These are phyloP conservation scores for Lepidocolaptes lacrymiger DNA, from an alignment of 2,797 vertebrate species.

Conservation along the genomic window DNA sequence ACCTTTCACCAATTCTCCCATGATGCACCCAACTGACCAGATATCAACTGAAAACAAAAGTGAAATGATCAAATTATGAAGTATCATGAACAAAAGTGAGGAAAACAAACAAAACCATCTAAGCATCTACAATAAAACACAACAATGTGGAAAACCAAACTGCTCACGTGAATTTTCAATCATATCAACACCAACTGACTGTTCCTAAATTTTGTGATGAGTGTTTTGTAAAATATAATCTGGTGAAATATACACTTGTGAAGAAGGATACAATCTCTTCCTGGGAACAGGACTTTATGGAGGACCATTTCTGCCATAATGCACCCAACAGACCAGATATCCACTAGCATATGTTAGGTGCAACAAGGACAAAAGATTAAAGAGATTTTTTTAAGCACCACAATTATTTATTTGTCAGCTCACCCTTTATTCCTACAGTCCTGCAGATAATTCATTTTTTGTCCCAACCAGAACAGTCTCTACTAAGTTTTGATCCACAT, in stretches of 20 bases:
- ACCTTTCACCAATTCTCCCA: slow-evolving; percentile 99
- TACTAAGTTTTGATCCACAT: not conserved
- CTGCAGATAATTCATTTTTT: not conserved
- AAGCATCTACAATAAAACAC: slow-evolving; percentile 63
- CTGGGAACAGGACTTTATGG: slow-evolving; percentile 85
- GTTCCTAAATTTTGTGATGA: not conserved
- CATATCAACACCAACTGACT: slow-evolving; percentile 12
- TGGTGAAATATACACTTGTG: not conserved
- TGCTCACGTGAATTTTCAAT: slow-evolving; percentile 47
- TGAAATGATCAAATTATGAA: slow-evolving; percentile 83
- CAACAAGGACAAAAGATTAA: slow-evolving; percentile 76
- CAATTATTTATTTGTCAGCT: not conserved
- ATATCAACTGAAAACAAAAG: slow-evolving; percentile 96
- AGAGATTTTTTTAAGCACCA: slow-evolving; percentile 42
- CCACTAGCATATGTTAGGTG: slow-evolving; percentile 80
- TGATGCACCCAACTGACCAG: slow-evolving; percentile 99
- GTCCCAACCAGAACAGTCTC: not conserved
- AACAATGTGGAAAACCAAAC: slow-evolving; percentile 70
- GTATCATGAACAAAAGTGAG: slow-evolving; percentile 76
- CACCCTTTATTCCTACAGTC: slow-evolving; percentile 4
- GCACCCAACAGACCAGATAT: slow-evolving; percentile 87
- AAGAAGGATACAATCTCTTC: slow-evolving; percentile 88
- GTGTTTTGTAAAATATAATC: not conserved
- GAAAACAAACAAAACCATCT: slow-evolving; percentile 62
- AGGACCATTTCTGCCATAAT: slow-evolving; percentile 87